A percentile compares a stretch with the other conserved stretches of the same genome.
Conservation (phyloP, 1,140 invertebrate genomes). For the Ips nitidus region DNA sequence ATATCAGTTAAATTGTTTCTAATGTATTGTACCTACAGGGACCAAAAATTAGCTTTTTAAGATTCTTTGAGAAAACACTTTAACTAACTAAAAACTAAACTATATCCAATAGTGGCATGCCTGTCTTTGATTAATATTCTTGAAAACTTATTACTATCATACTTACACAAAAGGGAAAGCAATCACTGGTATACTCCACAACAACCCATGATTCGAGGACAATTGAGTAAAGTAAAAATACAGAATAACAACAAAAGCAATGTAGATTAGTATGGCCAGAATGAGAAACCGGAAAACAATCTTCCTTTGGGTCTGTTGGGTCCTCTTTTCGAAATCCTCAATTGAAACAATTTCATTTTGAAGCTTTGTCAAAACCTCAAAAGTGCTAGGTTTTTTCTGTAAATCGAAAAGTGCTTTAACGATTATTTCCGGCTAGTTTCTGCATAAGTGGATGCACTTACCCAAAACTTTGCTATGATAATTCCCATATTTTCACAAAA, state of each 20-base stretch:
- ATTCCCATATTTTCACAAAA: constrained; percentile 43
- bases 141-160: background rate
- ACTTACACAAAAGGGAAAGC: constrained; percentile 79
- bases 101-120: too few relatives aligned
- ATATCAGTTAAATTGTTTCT: too few relatives aligned
- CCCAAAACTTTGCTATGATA: constrained; percentile 48
- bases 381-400: constrained; percentile 80
- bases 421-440: background rate
- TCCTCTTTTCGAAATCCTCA: constrained; percentile 75
- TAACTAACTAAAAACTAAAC: too few relatives aligned
- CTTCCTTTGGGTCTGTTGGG: constrained; percentile 76
- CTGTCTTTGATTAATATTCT: background rate
- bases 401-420: constrained; percentile 30
- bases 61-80: too few relatives aligned
- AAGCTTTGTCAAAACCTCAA: constrained; percentile 73
- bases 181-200: constrained; percentile 72
- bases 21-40: too few relatives aligned
- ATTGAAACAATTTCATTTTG: constrained; percentile 81
- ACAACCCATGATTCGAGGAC: constrained; percentile 66
- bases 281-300: constrained; percentile 78
- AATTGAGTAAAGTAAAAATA: constrained; percentile 79
- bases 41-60: too few relatives aligned
- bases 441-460: constrained; percentile 35
- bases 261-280: constrained; percentile 78
- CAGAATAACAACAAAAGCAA: constrained; percentile 70